A percentile compares a stretch with the other conserved stretches of the same genome.
phyloP scores from a whole-genome alignment of 2,113 vertebrate species.

The Microcebus murinus region DNA sequence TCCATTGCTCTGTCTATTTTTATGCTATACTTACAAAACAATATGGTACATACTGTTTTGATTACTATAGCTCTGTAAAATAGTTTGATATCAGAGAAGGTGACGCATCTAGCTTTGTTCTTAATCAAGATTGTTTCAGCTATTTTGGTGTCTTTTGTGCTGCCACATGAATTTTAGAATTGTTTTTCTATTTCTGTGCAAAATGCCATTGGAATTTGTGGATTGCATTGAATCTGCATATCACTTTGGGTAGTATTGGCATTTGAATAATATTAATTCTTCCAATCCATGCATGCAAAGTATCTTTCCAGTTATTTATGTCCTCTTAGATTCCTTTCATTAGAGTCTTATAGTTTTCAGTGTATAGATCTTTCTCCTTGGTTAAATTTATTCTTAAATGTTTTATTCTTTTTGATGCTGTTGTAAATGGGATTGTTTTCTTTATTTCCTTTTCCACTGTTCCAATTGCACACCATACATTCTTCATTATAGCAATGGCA shows the following conservation, averaged over 20 bases:
- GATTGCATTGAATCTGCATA: background rate
- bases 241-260: background rate
- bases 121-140: background rate
- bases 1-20: background rate
- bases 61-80: background rate
- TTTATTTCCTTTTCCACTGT: background rate
- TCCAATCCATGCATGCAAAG: background rate
- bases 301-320: background rate
- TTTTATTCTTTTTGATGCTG: background rate
- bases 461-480: background rate
- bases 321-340: background rate
- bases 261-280: conserved; percentile 18
- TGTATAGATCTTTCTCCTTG: background rate
- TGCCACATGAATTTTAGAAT: background rate
- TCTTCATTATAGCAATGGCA: background rate
- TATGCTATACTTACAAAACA: background rate
- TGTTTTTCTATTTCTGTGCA: background rate
- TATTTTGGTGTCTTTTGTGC: background rate
- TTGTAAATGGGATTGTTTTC: background rate
- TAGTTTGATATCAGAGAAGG: background rate
- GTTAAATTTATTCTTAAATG: background rate
- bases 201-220: background rate
- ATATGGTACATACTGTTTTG: background rate
- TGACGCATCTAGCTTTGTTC: background rate
- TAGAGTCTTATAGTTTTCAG: background rate